Conservation (phyloP, 2,797 vertebrate species). For the Aulostomus chinensis region DNA sequence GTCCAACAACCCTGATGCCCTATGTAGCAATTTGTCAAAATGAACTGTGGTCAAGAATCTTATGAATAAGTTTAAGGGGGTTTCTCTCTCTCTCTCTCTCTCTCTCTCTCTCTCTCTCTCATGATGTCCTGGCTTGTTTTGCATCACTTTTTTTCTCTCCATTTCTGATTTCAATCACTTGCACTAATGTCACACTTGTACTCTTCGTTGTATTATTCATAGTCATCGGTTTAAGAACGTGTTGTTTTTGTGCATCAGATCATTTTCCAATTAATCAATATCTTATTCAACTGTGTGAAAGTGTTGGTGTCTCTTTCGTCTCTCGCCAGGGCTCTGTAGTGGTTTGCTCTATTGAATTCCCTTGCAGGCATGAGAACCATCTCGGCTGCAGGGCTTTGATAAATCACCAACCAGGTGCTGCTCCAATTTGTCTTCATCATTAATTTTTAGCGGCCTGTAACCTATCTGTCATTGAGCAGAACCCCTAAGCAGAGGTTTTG, state of each 20-base stretch:
- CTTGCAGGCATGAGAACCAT: conserved; percentile 75
- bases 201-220: too few relatives aligned
- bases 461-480: conserved; percentile 76
- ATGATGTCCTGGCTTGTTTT: background rate
- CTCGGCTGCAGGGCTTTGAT: conserved; percentile 81
- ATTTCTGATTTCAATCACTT: too few relatives aligned
- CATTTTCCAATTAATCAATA: conserved; percentile 1
- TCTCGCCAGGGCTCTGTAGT: conserved; percentile 10
- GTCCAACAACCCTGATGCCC: conserved; percentile 79
- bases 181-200: too few relatives aligned
- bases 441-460: conserved; percentile 86
- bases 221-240: too few relatives aligned
- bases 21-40: conserved; percentile 83
- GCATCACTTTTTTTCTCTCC: too few relatives aligned
- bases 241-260: background rate
- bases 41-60: conserved; percentile 81
- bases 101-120: background rate
- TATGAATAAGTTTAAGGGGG: conserved; percentile 75
- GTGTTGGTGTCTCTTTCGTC: conserved; percentile 10
- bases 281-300: conserved; percentile 3
- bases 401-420: conserved; percentile 89
- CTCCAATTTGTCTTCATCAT: conserved; percentile 88
- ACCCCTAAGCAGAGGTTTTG: conserved; percentile 69
- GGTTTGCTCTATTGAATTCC: conserved; percentile 57
- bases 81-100: conserved; percentile 13